Conservation (phyloP, 2,797 vertebrate genomes). For the Trematomus bernacchii region DNA sequence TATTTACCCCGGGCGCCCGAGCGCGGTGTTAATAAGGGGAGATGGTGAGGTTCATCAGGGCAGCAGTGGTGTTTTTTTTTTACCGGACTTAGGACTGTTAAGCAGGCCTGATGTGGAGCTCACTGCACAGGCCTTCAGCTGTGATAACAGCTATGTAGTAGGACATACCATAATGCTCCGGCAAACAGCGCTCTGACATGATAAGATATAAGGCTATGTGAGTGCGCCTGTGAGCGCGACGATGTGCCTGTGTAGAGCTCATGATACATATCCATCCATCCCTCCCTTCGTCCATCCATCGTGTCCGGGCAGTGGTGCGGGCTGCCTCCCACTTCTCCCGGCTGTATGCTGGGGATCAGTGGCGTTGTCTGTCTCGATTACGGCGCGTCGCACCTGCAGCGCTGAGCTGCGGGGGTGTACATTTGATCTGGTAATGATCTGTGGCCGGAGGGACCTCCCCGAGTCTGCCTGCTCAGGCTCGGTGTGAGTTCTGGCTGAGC, state of each 20-base stretch:
- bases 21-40: slow-evolving; percentile 33
- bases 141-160: slow-evolving; percentile 45
- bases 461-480: slow-evolving; percentile 39
- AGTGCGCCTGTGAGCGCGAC: slow-evolving; percentile 18
- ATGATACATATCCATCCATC: slow-evolving; percentile 49
- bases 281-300: slow-evolving; percentile 37
- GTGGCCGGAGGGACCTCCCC: slow-evolving; percentile 53
- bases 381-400: slow-evolving; percentile 61
- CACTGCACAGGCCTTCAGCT: slow-evolving; percentile 54
- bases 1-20: slow-evolving; percentile 55
- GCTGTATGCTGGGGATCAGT: slow-evolving; percentile 22
- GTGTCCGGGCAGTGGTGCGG: slow-evolving; percentile 34
- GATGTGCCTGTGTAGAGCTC: slow-evolving; percentile 35
- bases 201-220: slow-evolving; percentile 27
- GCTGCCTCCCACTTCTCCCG: slow-evolving; percentile 19
- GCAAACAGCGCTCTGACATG: slow-evolving; percentile 59
- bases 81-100: slow-evolving; percentile 13
- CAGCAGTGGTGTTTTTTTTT: neutral
- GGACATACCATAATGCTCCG: slow-evolving; percentile 50
- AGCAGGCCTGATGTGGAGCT: slow-evolving; percentile 44
- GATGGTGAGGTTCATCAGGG: slow-evolving; percentile 31
- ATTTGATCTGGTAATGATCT: slow-evolving; percentile 52
- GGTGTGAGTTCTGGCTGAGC: slow-evolving; percentile 41
- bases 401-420: slow-evolving; percentile 37
- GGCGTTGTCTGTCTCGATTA: slow-evolving; percentile 55